Conservation (phyloP, 1,140 invertebrate species). For the Orussus abietinus region DNA sequence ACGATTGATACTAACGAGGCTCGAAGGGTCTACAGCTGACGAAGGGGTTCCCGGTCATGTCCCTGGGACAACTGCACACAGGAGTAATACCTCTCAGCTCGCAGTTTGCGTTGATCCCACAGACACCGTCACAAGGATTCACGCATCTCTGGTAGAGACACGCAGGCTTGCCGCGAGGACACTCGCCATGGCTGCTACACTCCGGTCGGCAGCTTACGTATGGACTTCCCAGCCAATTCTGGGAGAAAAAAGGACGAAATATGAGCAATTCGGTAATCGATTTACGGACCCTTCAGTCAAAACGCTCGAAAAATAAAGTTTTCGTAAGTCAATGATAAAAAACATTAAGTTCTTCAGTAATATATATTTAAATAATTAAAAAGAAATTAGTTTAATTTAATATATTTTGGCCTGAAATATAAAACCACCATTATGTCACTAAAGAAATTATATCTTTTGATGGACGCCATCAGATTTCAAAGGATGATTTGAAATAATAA, state of each 20-base stretch:
- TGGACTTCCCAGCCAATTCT: constrained; percentile 74
- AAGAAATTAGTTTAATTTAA: too few relatives aligned
- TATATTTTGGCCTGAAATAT: too few relatives aligned
- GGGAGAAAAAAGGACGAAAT: constrained; percentile 15
- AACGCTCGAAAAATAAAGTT: too few relatives aligned
- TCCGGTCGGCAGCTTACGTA: constrained; percentile 70
- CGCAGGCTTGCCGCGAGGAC: constrained; percentile 69
- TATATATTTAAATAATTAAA: too few relatives aligned
- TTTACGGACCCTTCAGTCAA: too few relatives aligned
- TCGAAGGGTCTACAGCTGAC: constrained; percentile 74
- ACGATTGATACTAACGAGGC: constrained; percentile 56
- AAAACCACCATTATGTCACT: too few relatives aligned
- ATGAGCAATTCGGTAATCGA: too few relatives aligned
- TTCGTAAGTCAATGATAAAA: too few relatives aligned
- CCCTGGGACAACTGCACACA: constrained; percentile 79
- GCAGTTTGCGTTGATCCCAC: constrained; percentile 77
- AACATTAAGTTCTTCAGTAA: too few relatives aligned
- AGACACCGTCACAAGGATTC: constrained; percentile 76
- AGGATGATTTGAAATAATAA: too few relatives aligned
- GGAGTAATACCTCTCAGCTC: constrained; percentile 70
- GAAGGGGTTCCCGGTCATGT: constrained; percentile 85
- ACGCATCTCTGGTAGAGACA: constrained; percentile 78
- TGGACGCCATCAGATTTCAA: too few relatives aligned
- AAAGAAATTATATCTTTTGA: too few relatives aligned
- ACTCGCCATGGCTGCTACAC: constrained; percentile 70